Percentiles rank a stretch among this genome's conserved stretches.
These are phyloP conservation scores for Meloe dianella DNA, from an alignment of 2,888 invertebrate genomes.

Conservation along the genomic window DNA sequence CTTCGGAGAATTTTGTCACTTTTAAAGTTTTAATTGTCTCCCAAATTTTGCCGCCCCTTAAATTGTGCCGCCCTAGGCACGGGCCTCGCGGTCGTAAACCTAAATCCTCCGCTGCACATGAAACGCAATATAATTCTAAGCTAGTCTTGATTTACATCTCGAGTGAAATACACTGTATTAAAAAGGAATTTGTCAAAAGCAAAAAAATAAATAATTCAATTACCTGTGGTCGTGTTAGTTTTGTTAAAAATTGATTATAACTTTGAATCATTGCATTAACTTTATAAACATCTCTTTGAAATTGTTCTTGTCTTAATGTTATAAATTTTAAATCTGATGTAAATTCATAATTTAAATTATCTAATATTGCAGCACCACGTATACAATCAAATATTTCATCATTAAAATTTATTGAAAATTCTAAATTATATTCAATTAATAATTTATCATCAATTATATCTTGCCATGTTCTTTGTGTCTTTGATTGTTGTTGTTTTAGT, in stretches of 20 bases:
- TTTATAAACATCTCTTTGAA: constrained; percentile 71
- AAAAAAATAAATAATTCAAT: constrained; percentile 17
- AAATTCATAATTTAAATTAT: constrained; percentile 69
- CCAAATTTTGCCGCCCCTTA: too few species aligned
- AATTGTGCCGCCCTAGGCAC: too few species aligned
- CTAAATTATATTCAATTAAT: constrained; percentile 70
- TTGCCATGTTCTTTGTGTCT: constrained; percentile 66
- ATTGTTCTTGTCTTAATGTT: constrained; percentile 67
- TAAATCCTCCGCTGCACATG: too few species aligned
- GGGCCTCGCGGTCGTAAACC: too few species aligned
- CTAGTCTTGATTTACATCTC: too few species aligned
- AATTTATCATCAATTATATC: constrained; percentile 72
- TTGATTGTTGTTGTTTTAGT: constrained; percentile 34
- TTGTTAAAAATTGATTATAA: constrained; percentile 70
- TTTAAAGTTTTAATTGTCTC: too few species aligned
- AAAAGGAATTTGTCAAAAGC: neutral
- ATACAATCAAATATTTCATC: constrained; percentile 70
- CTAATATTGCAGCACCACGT: constrained; percentile 77
- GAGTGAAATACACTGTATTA: too few species aligned
- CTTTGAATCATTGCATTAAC: constrained; percentile 65
- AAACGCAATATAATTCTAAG: too few species aligned
- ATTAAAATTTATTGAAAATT: constrained; percentile 72
- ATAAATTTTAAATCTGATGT: constrained; percentile 63
- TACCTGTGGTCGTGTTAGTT: constrained; percentile 75
- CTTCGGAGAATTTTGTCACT: too few species aligned